These are phyloP conservation scores for Acanthochromis polyacanthus DNA, from an alignment of 2,113 vertebrate genomes.

Conservation along the genomic window DNA sequence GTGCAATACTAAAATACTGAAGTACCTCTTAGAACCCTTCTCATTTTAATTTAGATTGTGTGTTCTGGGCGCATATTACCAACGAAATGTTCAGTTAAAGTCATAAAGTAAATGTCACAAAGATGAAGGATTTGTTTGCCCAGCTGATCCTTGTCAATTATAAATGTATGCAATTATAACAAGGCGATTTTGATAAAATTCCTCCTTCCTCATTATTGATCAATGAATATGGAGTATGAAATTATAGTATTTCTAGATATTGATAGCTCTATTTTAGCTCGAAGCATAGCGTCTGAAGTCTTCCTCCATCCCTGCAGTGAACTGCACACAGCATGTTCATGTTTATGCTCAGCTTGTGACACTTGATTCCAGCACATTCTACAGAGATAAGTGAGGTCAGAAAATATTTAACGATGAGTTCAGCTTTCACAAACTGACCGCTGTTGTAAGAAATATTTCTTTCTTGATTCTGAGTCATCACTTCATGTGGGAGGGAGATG, in stretches of 20 bases:
- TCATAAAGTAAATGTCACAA: too few species aligned
- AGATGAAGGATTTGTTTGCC: background rate
- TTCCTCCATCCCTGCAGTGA: background rate
- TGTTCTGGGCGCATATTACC: background rate
- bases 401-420: conserved; percentile 11
- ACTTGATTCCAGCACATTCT: conserved; percentile 2
- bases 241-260: background rate
- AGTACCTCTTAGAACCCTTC: too few species aligned
- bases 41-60: background rate
- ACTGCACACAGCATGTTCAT: background rate
- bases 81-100: background rate
- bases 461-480: conserved; percentile 9
- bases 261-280: background rate
- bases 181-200: background rate
- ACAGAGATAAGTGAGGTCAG: background rate
- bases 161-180: background rate
- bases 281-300: too few species aligned
- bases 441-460: background rate
- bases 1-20: too few species aligned
- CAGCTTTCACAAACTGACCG: background rate
- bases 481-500: conserved; percentile 6
- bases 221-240: background rate
- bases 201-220: background rate
- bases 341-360: conserved; percentile 7
- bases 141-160: background rate